Base-by-base conservation (phyloP, 2,113 vertebrate genomes). In the Clarias magur region DNA sequence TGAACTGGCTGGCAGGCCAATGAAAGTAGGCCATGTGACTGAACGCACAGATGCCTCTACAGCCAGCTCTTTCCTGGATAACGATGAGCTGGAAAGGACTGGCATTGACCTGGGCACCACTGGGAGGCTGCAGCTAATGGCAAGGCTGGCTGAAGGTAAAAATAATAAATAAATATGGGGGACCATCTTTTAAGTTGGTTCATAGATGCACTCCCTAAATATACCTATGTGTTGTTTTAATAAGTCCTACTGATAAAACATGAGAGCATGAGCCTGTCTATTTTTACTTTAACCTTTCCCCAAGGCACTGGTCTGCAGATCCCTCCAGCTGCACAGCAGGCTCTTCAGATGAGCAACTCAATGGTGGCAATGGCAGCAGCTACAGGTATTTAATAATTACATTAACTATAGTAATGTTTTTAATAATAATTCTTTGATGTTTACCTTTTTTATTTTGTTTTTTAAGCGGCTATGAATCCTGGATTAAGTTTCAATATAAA, bases 1-100 rank as follows among this genome's bases (percentile, higher is more conserved):
- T 85, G 97, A 99, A 89, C 90, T 99, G 91, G 98, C 98, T 0
- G 98, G 98, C 3, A 96, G 98, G 5, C 97, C 98, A 7, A 99
- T 99, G 98, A 99, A 99, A 93, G 97, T 99, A 38, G 97, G 98
- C n/a, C 97, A 99, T 4, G 98, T 99, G 87, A 99, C 97, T 0
- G 98, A 99, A 91, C 96, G 97, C 13, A 97, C 96, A 0, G 98
- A 99, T 91, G 94, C 95, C 30, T 96, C 97, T 17, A 95, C 93
- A 30, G 97, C 96, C n/a, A 96, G 97, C 34, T 98, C 97, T 0
- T 97, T 99, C 94, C 94, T 98, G 88, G 98, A 99, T 90, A 97
- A 95, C 17, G 98, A 99, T 90, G 98, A 99, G 88, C 92, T 99
- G 63, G 98, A 99, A 91, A 96, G 97, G 85, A 96, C 96, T 80